Evolutionary conservation across 2,797 vertebrate genomes (phyloP), one percentile per base, ranked within the genome.

Genomic region (Molossus molossus): DNA sequence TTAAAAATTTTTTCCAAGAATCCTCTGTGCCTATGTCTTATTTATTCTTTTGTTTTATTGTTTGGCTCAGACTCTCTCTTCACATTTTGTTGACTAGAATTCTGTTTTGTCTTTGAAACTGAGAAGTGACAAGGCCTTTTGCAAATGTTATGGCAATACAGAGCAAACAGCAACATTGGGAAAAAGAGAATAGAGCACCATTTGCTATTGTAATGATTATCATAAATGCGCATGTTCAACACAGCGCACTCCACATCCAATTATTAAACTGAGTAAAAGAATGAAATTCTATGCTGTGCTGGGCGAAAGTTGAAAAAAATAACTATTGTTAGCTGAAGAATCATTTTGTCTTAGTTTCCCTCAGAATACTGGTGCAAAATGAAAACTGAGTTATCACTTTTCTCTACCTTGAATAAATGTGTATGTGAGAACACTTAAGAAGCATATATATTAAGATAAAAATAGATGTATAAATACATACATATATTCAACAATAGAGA

Each of bases 331-430:
- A 98, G 88, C 1, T 91, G 64, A 87, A 79, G 33, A 29, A 92
- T 87, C 57, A 79, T 72, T 93, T 84, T 67, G 21, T 90, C 91
- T 92, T 87, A 92, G 91, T 92, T 87, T 75, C 81, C 92, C 94
- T 93, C 76, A 87, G 77, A 87, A 95, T 91, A 98, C 94, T 73
- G 64, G 72, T 90, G 89, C 88, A 6, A 97, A 97, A 85, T 95
- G 95, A 97, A 98, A 97, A 97, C 88, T 45, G 90, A 96, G 73
- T 97, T 97, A 96, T 95, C 96, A 17, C 9, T 86, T 75, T 33
- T 86, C 17, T 82, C 4, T 72, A 73, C 6, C 21, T 58, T 81
- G 40, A 87, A 67, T 87, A 33, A 53, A 80, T 70, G 18, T 62
- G 18, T 70, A 64, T 17, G 50, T 33, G 72, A 80, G 1, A 40